Evolutionary conservation across 2,113 vertebrate species (phyloP).

Genomic region (Boulengerochromis microlepis): DNA sequence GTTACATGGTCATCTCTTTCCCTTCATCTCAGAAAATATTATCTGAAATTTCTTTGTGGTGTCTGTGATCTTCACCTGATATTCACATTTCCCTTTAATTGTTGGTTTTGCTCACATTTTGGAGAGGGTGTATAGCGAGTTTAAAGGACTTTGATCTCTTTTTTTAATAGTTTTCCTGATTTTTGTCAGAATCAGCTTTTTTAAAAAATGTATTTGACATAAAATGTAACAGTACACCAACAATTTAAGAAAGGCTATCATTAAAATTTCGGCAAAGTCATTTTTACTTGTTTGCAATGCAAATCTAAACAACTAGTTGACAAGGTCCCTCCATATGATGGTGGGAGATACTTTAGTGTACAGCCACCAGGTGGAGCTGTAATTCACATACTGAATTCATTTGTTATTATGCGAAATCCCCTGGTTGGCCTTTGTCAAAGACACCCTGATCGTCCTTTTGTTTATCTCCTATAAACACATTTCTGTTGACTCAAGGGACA

Average conservation of each 20-base stretch:
- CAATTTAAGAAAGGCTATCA: background rate
- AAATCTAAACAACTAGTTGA: background rate
- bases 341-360: background rate
- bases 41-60: background rate
- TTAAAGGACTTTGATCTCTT: background rate
- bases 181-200: background rate
- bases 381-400: background rate
- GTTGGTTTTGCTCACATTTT: background rate
- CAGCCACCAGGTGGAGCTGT: conserved; percentile 31
- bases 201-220: background rate
- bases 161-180: background rate
- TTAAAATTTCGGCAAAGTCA: background rate
- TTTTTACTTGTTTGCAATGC: background rate
- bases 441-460: background rate
- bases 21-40: background rate
- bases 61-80: background rate
- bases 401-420: background rate
- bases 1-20: background rate
- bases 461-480: background rate
- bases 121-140: background rate
- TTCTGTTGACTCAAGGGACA: background rate
- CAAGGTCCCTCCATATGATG: background rate
- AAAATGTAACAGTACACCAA: background rate
- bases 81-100: background rate
- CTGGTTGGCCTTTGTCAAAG: background rate